phyloP scores from a whole-genome alignment of 2,113 vertebrate species.

The Rhinolophus ferrumequinum region DNA sequence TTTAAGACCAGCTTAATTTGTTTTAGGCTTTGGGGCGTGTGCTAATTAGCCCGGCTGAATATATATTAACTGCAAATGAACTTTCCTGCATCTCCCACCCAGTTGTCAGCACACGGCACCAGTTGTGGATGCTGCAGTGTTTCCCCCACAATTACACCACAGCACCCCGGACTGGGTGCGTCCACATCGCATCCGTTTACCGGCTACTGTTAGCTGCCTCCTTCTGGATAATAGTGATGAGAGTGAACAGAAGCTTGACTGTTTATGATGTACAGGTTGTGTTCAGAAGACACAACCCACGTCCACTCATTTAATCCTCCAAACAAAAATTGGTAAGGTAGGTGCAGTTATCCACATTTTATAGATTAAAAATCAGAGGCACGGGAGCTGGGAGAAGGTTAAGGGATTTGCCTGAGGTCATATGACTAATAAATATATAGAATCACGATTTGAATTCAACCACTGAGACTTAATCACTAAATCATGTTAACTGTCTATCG shows the following conservation, averaged over 20 bases:
- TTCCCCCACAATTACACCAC: neutral
- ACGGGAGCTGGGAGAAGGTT: neutral
- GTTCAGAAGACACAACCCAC: neutral
- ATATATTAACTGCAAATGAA: slow-evolving; percentile 63
- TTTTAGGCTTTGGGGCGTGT: slow-evolving; percentile 50
- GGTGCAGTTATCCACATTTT: neutral
- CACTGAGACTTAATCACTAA: neutral
- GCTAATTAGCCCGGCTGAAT: slow-evolving; percentile 53
- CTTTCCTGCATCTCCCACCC: neutral
- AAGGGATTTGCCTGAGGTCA: neutral
- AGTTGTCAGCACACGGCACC: neutral
- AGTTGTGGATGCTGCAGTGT: rapidly evolving
- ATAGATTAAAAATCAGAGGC: neutral
- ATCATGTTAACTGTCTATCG: neutral
- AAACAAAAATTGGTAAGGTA: neutral
- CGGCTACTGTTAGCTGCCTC: neutral
- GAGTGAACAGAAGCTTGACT: neutral
- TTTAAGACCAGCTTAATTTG: slow-evolving; percentile 56
- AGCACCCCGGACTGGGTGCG: rapidly evolving
- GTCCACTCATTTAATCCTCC: neutral
- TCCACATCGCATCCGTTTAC: rapidly evolving
- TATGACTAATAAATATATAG: neutral
- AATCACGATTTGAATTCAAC: neutral
- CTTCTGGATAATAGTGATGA: neutral
- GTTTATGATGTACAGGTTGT: neutral